These are phyloP conservation scores for Agrilus planipennis DNA, from an alignment of 1,140 invertebrate species.

Conservation along the genomic window DNA sequence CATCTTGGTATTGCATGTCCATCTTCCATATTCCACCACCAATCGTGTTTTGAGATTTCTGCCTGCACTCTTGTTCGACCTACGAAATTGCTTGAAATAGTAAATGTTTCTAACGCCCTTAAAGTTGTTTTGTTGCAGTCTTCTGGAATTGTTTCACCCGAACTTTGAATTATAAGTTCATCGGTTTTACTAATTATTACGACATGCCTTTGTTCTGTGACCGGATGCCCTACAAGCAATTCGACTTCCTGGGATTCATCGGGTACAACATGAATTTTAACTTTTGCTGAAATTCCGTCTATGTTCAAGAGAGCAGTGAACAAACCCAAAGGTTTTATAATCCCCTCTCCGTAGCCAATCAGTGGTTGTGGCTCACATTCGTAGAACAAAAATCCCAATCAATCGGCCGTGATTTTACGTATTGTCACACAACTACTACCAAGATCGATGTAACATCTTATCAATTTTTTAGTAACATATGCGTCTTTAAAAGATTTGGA, in stretches of 20 bases:
- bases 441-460: not conserved
- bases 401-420: not conserved
- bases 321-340: not conserved
- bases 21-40: too few relatives aligned
- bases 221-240: conserved; percentile 4
- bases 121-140: too few relatives aligned
- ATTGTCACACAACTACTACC: conserved; percentile 3
- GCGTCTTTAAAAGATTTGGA: not conserved
- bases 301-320: too few relatives aligned
- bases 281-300: too few relatives aligned
- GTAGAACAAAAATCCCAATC: not conserved
- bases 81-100: not conserved
- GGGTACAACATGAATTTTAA: conserved; percentile 2
- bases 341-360: not conserved
- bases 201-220: not conserved
- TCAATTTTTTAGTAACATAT: not conserved
- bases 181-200: not conserved
- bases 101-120: too few relatives aligned
- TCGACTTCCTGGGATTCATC: not conserved
- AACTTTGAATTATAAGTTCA: not conserved
- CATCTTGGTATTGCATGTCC: too few relatives aligned
- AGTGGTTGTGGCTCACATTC: not conserved
- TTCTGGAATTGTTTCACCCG: not conserved
- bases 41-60: too few relatives aligned
- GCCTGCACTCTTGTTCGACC: too few relatives aligned